phyloP scores from a whole-genome alignment of 2,888 invertebrate genomes.

The Microlaimidae sp. region DNA sequence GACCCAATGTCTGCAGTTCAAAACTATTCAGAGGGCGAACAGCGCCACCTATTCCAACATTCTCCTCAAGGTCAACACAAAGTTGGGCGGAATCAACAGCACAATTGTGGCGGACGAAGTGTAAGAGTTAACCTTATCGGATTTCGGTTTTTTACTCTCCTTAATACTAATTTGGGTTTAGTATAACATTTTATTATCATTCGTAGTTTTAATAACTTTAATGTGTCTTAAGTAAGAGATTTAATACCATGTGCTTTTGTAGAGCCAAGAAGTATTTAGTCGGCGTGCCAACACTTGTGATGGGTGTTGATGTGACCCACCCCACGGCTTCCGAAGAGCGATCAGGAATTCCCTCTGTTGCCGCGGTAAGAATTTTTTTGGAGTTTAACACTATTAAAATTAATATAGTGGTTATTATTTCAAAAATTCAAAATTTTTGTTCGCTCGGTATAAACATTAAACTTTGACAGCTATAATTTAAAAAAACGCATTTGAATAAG shows the following conservation, averaged over 20 bases:
- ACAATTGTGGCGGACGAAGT: conserved; percentile 25
- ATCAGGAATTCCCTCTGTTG: conserved; percentile 44
- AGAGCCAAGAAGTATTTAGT: conserved; percentile 30
- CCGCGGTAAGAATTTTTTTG: conserved; percentile 52
- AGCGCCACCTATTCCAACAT: conserved; percentile 44
- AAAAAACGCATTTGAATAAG: too few species aligned
- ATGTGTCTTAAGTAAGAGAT: background rate
- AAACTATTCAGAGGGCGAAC: conserved; percentile 33
- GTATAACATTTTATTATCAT: background rate
- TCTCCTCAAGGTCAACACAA: conserved; percentile 48
- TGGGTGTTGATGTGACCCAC: conserved; percentile 84
- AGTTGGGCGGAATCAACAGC: conserved; percentile 66
- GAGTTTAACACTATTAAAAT: too few species aligned
- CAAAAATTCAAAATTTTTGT: too few species aligned
- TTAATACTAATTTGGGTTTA: background rate
- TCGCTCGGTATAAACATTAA: too few species aligned
- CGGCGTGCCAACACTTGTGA: conserved; percentile 47
- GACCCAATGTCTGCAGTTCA: conserved; percentile 37
- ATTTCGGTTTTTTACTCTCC: too few species aligned
- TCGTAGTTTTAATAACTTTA: background rate
- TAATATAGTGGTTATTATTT: too few species aligned
- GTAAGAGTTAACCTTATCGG: too few species aligned
- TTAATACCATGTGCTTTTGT: too few species aligned
- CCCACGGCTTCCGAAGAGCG: conserved; percentile 57
- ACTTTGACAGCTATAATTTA: too few species aligned